Base-by-base conservation (phyloP, 2,888 invertebrate species). In the Polyploca ridens region DNA sequence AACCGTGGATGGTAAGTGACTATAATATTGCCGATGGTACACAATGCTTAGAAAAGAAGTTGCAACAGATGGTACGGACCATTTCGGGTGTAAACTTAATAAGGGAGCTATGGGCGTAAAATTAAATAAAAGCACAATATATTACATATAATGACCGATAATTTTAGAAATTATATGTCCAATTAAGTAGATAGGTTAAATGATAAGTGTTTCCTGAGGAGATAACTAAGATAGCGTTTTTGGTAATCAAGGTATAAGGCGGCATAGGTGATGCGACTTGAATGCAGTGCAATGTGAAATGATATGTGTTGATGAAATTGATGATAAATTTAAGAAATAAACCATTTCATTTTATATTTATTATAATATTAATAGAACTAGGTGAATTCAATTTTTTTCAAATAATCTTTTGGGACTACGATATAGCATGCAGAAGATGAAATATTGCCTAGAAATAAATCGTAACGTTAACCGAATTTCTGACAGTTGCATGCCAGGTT, bases 401-500 rank as follows among this genome's bases (percentile, higher is more conserved):
- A 27, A 27, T 1, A 27, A 8, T n/a, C n/a, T n/a, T n/a, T n/a
- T 11, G 8, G 0, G 38, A 0, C 7, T 1, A 38, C 7, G 8
- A 38, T 38, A 38, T 1, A 10, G 38, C 38, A 38, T 3, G 11
- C 13, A 44, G 0, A 14, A 3, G 0, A 44, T 5, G 16, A 49
- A 33, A 58, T 58, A 58, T 7, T 33, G 27, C 35, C n/a, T 33
- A 27, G 38, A n/a, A 59, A 59, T 38, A 35, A 59, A 54, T 62
- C 61, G 38, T 14, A 14, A 57, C 27, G 11, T 54, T 41, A 57
- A 57, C 63, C 44, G 57, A 46, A 33, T 62, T 19, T 46, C 54
- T 35, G 33, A 38, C 13, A 41, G 13, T 41, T 46, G 65, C 62
- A 35, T 58, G 68, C 64, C 59, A 69, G 67, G 66, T 58, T 69